Conservation (phyloP, 2,797 vertebrate species). For the Coendou prehensilis region DNA sequence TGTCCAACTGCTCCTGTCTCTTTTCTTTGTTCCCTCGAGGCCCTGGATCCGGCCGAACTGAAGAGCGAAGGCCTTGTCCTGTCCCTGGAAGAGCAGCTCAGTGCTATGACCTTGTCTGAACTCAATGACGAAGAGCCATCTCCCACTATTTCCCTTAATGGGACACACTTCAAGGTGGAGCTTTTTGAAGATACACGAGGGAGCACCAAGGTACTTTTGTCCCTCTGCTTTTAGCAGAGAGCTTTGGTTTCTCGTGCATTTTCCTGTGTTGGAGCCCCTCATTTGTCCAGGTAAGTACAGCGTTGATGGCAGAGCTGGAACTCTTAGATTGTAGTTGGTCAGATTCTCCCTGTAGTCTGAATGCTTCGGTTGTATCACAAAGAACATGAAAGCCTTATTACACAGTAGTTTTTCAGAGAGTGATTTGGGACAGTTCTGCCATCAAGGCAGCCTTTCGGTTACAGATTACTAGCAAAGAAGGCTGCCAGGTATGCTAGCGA, state of each 20-base stretch:
- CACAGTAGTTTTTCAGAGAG: neutral
- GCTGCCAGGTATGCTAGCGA: neutral
- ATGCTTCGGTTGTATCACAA: neutral
- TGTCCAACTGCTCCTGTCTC: neutral
- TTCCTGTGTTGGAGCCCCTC: neutral
- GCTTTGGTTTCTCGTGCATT: rapidly evolving
- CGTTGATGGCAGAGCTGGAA: neutral
- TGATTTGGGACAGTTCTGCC: neutral
- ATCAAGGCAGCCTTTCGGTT: neutral
- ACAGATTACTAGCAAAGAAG: neutral
- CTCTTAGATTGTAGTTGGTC: neutral
- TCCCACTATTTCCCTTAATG: slow-evolving; percentile 93
- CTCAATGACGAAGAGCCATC: slow-evolving; percentile 87
- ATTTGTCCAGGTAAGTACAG: neutral
- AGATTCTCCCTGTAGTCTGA: neutral
- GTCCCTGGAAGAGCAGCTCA: slow-evolving; percentile 96
- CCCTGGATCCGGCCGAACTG: slow-evolving; percentile 93
- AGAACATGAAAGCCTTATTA: neutral
- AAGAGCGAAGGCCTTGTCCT: slow-evolving; percentile 93
- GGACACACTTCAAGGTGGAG: slow-evolving; percentile 90
- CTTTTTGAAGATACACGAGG: slow-evolving; percentile 92
- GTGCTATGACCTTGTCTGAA: slow-evolving; percentile 93
- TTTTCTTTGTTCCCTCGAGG: slow-evolving; percentile 87
- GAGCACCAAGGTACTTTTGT: slow-evolving; percentile 94
- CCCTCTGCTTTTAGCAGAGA: neutral